Base-by-base conservation (phyloP, 2,113 vertebrate genomes). In the Ciconia stormi region DNA sequence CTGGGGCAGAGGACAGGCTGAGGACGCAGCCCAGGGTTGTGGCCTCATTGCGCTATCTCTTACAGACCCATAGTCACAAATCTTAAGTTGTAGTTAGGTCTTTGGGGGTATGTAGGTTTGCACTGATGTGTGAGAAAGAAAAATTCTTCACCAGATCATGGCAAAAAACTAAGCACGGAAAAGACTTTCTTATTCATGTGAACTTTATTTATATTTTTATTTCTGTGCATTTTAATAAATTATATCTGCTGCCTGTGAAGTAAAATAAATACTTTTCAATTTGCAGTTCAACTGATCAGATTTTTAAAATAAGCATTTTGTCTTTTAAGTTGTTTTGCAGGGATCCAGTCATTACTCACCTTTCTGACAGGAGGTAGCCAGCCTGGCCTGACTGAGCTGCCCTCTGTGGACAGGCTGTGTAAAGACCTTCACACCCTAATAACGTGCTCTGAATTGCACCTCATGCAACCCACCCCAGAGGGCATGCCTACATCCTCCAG, bases 321-420 rank as follows among this genome's bases (percentile, higher is more conserved):
- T 20, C 25, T 73, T 82, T 42, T 34, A 40, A 27, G 23, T 17
- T 55, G 13, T 52, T 72, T 73, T 73, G 19, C 69, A 84, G 46
- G 8, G 65, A 34, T 65, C 5, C 55, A 40, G 16, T 8, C 14
- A 36, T 13, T 4, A 16, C 27, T 59, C 20, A 22, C 20, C 8
- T 59, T 47, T 56, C 55, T 38, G 5, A 53, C 0, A 0, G 20
- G 36, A 40, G 2, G 1, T 46, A 9, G 23, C 21, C 65, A 66
- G 2, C 1, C 16, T 19, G 73, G 42, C 30, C 11, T 4, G 36
- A 25, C 61, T 69, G 80, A 83, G 34, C 58, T 77, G 23, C 12
- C n/a, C 34, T 36, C 49, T 34, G 47, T 46, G 36, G 49, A 13
- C 0, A 12, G 58, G 36, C 44, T 70, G 8, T 25, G 25, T 17